Evolutionary conservation across 2,113 vertebrate genomes (phyloP).

Genomic region (Reinhardtius hippoglossoides): DNA sequence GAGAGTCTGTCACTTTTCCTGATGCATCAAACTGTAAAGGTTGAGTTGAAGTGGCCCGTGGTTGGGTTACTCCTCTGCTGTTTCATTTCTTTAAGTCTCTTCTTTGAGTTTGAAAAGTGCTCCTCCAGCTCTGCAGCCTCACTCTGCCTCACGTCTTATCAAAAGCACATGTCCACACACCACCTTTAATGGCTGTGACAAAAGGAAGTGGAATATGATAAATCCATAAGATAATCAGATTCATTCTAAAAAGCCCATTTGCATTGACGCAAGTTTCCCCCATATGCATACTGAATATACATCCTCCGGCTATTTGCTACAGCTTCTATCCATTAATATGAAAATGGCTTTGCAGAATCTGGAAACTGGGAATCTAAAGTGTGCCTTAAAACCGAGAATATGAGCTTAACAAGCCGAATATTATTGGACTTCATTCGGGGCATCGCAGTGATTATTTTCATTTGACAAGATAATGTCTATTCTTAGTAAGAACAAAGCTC

Average conservation of each 20-base stretch:
- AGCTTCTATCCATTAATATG: constrained; percentile 48
- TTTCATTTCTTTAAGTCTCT: constrained; percentile 13
- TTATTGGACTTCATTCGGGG: constrained; percentile 57
- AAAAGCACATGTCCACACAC: constrained; percentile 3
- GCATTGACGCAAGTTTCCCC: constrained; percentile 4
- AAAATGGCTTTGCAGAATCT: constrained; percentile 54
- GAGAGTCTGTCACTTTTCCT: background rate
- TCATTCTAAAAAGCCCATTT: constrained; percentile 51
- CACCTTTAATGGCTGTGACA: constrained; percentile 36
- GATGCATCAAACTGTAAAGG: constrained; percentile 37
- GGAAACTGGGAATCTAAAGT: constrained; percentile 41
- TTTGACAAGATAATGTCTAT: constrained; percentile 52
- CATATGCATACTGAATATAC: constrained; percentile 7
- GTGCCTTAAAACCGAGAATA: constrained; percentile 50
- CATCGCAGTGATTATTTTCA: constrained; percentile 49
- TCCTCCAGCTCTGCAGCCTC: constrained; percentile 5
- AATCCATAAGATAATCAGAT: constrained; percentile 32
- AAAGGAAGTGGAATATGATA: constrained; percentile 31
- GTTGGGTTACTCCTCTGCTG: background rate
- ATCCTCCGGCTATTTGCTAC: constrained; percentile 24
- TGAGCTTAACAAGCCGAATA: constrained; percentile 54
- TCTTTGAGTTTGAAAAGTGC: constrained; percentile 25
- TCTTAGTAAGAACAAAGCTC: constrained; percentile 62
- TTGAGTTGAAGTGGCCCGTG: constrained; percentile 25
- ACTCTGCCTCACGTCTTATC: constrained; percentile 9